Conservation (phyloP, 2,888 invertebrate species). For the Sphaerophoria taeniata region DNA sequence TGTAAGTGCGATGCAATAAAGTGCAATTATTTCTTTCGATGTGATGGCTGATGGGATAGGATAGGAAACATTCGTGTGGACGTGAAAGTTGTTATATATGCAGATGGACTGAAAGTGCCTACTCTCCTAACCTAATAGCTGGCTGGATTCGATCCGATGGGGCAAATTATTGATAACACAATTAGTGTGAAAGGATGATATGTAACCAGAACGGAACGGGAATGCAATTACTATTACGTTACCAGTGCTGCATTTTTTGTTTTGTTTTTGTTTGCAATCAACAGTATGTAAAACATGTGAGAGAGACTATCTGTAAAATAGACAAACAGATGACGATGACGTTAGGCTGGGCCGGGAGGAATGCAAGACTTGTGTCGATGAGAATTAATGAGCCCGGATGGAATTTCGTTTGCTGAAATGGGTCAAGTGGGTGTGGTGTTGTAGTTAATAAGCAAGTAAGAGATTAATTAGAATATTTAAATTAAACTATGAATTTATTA, state of each 20-base stretch:
- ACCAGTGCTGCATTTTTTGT: conserved; percentile 17
- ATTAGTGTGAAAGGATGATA: conserved; percentile 59
- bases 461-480: conserved; percentile 23
- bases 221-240: conserved; percentile 49
- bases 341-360: conserved; percentile 8
- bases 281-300: conserved; percentile 35
- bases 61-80: background rate
- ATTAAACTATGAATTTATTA: background rate
- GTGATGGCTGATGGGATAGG: conserved; percentile 5
- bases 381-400: conserved; percentile 33
- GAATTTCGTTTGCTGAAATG: conserved; percentile 16
- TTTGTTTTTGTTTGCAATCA: background rate
- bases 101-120: conserved; percentile 34
- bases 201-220: conserved; percentile 48
- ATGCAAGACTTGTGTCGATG: conserved; percentile 45
- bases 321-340: background rate
- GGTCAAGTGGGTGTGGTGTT: conserved; percentile 58
- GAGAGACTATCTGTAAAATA: background rate
- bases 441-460: background rate
- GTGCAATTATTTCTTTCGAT: conserved; percentile 45
- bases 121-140: conserved; percentile 41
- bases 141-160: conserved; percentile 27
- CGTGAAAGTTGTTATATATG: conserved; percentile 12
- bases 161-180: conserved; percentile 58
- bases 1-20: conserved; percentile 56